Percentiles rank a stretch among this genome's conserved stretches.
phyloP scores from a whole-genome alignment of 2,113 vertebrate species.

The Callopanchax toddi region DNA sequence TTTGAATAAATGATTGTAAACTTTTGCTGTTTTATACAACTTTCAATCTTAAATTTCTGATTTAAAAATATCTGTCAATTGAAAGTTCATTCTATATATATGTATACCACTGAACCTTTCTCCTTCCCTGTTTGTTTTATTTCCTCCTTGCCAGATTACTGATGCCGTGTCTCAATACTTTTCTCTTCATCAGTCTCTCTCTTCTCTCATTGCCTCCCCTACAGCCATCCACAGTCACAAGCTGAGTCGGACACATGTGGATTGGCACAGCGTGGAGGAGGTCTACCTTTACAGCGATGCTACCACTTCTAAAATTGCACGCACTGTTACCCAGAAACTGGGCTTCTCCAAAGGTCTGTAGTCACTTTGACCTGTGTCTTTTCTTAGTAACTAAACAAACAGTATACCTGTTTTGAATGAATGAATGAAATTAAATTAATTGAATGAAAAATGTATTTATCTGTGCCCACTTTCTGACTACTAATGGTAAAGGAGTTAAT shows the following conservation, averaged over 20 bases:
- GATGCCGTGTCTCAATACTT: background rate
- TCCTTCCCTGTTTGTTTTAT: background rate
- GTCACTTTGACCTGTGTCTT: background rate
- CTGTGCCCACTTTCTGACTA: background rate
- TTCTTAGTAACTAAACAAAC: too few relatives aligned
- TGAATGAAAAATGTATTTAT: too few relatives aligned
- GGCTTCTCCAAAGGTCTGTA: slow-evolving; percentile 96
- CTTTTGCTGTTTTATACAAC: background rate
- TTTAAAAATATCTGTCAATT: slow-evolving; percentile 7
- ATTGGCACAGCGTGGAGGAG: slow-evolving; percentile 96
- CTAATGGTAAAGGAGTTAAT: background rate
- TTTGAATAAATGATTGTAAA: slow-evolving; percentile 26
- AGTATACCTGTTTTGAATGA: too few relatives aligned
- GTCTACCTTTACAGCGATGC: slow-evolving; percentile 98
- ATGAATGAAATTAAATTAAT: too few relatives aligned
- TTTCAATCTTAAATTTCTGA: slow-evolving; percentile 1
- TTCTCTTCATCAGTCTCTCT: slow-evolving; percentile 5
- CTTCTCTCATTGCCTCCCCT: slow-evolving; percentile 25
- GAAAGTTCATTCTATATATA: background rate
- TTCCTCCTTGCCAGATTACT: background rate
- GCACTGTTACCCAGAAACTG: slow-evolving; percentile 94
- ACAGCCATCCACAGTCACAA: slow-evolving; percentile 92
- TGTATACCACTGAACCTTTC: background rate
- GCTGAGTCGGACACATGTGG: slow-evolving; percentile 93
- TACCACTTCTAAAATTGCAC: slow-evolving; percentile 97